Evolutionary conservation across 2,888 invertebrate species (phyloP), one percentile per base, ranked within the genome.

Genomic region (Lobophora halterata): DNA sequence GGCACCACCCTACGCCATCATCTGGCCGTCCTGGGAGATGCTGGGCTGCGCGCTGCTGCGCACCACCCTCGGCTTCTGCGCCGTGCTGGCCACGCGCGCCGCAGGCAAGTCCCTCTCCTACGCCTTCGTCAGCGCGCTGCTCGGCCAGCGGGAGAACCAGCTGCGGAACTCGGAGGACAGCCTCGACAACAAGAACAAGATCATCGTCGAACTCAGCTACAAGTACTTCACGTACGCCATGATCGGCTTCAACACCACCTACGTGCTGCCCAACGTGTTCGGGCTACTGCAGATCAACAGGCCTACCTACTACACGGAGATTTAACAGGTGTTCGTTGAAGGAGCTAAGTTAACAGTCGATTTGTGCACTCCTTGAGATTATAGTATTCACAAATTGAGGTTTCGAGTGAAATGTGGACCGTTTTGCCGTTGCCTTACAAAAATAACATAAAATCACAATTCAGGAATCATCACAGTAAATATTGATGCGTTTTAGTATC

Each of bases 301-400:
- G 62, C 93, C 93, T 0, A 93, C 94, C 1, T 96, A 95, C 82
- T 95, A 95, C 64, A 95, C 94, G 0, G 96, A 97, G 88, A 91
- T 96, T 55, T 95, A 49, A 88, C n/a, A n/a, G 10, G 2, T 12
- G 19, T 19, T 36, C 32, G 31, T 31, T 21, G 7, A 8, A 8
- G 7, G 2, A 3, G 5, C 8, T 14, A 3, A 2, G 9, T 9
- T 9, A n/a, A n/a, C n/a, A n/a, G n/a, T n/a, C n/a, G n/a, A n/a
- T n/a, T n/a, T n/a, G n/a, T n/a, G 17, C 11, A 14, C 13, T 18
- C 10, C 8, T 14, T 7, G 9, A 17, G 5, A 24, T 14, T 13
- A 20, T 21, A 23, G 5, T 16, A 13, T 17, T 32, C 5, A n/a
- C n/a, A n/a, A n/a, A n/a, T n/a, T n/a, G n/a, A n/a, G n/a, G n/a